These are phyloP conservation scores for Mohoua ochrocephala DNA, from an alignment of 2,113 vertebrate species.

Conservation along the genomic window DNA sequence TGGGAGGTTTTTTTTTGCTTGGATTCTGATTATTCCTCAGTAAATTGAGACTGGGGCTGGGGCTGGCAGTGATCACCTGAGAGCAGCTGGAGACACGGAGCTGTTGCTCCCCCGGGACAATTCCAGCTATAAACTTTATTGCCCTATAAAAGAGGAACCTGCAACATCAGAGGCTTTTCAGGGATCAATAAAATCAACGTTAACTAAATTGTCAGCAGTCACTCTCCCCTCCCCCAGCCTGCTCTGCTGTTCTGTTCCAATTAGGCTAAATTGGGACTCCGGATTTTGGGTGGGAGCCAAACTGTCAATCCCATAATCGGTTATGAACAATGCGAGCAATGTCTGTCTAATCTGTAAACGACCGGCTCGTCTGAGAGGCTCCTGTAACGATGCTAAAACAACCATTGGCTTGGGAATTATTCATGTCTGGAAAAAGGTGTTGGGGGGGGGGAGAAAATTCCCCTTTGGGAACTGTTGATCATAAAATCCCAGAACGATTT, in stretches of 20 bases:
- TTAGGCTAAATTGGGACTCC: neutral
- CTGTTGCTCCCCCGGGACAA: slow-evolving; percentile 13
- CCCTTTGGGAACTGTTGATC: neutral
- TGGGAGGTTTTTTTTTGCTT: neutral
- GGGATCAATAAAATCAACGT: slow-evolving; percentile 58
- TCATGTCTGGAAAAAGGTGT: neutral
- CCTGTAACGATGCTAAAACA: slow-evolving; percentile 16
- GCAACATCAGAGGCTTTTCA: slow-evolving; percentile 57
- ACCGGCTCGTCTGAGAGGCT: slow-evolving; percentile 6
- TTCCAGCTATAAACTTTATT: slow-evolving; percentile 54
- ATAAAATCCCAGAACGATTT: neutral
- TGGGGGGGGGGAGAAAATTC: fast-evolving
- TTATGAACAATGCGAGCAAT: slow-evolving; percentile 10
- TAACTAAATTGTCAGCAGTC: slow-evolving; percentile 46
- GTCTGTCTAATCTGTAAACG: slow-evolving; percentile 36
- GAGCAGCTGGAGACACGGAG: neutral
- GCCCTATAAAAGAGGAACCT: slow-evolving; percentile 59
- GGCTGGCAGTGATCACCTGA: neutral
- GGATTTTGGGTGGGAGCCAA: slow-evolving; percentile 51
- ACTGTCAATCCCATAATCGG: slow-evolving; percentile 23
- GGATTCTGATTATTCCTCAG: neutral
- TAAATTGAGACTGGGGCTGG: neutral
- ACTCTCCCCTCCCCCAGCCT: neutral
- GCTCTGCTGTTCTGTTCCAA: neutral
- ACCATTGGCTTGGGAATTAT: neutral